Conservation (phyloP, 2,888 invertebrate species). For the Eupeodes luniger region DNA sequence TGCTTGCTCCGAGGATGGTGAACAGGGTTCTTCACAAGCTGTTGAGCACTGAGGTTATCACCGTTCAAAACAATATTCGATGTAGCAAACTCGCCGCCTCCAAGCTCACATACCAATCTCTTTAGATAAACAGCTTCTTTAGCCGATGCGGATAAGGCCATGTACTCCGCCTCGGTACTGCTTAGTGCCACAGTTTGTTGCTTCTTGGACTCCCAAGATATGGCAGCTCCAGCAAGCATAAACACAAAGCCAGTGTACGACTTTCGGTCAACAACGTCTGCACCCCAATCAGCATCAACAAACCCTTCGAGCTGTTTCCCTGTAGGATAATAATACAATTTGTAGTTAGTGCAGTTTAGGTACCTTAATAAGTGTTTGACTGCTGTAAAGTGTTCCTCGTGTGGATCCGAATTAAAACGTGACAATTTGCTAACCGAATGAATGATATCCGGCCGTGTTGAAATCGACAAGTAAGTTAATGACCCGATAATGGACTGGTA, state of each 20-base stretch:
- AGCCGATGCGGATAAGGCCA: conserved; percentile 37
- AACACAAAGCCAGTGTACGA: conserved; percentile 67
- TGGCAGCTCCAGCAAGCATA: conserved; percentile 41
- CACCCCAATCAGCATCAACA: conserved; percentile 76
- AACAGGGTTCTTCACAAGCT: no score
- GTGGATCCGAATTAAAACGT: neutral
- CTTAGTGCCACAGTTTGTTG: neutral
- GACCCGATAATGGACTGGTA: neutral
- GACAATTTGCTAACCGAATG: conserved; percentile 37
- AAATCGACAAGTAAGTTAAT: no score
- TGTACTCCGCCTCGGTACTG: neutral
- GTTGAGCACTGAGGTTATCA: neutral
- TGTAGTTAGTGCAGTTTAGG: conserved; percentile 48
- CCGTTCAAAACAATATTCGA: neutral
- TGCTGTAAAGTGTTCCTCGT: conserved; percentile 58
- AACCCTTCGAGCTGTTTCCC: conserved; percentile 43
- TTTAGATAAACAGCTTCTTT: conserved; percentile 49
- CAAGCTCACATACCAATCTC: conserved; percentile 49
- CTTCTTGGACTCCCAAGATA: conserved; percentile 66
- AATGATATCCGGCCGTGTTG: conserved; percentile 55
- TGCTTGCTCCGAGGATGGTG: conserved; percentile 26
- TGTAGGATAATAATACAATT: conserved; percentile 36
- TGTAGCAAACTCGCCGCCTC: conserved; percentile 1
- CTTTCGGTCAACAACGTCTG: conserved; percentile 53
- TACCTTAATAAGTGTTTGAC: conserved; percentile 70